Base-by-base conservation (phyloP, 2,797 vertebrate genomes). In the Adelosebastes latens region DNA sequence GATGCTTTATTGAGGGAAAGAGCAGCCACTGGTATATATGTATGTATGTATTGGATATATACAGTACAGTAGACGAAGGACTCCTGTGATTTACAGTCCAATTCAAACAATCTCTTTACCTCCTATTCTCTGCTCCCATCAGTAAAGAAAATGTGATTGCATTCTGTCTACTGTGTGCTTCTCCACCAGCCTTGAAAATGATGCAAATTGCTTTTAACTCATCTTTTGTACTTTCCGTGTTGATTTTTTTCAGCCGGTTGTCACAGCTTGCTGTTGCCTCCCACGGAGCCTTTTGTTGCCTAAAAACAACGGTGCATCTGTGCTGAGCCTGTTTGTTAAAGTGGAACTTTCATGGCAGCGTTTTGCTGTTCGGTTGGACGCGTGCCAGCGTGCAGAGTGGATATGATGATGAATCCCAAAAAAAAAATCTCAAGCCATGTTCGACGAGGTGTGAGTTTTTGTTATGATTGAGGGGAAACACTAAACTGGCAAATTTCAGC, bases 251-350 rank as follows among this genome's bases (percentile, higher is more conserved):
- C 34, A 67, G 32, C 16, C 0, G 71, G 22, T 53, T 56, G 63
- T 81, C 75, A 27, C 68, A 76, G 68, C 34, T 42, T 71, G 75
- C 6, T 6, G 53, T 76, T 11, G 22, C 79, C 72, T 77, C 81
- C 79, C 49, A 59, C 79, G 1, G 69, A 77, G 61, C 31, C 62
- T 73, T 79, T 79, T 81, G 79, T 75, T 66, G 25, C 58, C 55
- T 36, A 27, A 25, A 67, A 73, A 80, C 68, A 55, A 66, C 27
- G 3, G 62, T 62, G 12, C 8, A 6, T 75, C 59, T 52, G 49
- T 36, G 39, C 62, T 10, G 39, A 79, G 68, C 16, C 2, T 72
- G 60, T 64, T 76, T 80, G 6, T 63, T 72, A 52, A 80, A 69
- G 27, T 18, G 55, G 65, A 66, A 71, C 62, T 58, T 77, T 70